These are phyloP conservation scores for Tokudaia tokunoshimensis DNA, from an alignment of 2,797 vertebrate species.

Conservation along the genomic window DNA sequence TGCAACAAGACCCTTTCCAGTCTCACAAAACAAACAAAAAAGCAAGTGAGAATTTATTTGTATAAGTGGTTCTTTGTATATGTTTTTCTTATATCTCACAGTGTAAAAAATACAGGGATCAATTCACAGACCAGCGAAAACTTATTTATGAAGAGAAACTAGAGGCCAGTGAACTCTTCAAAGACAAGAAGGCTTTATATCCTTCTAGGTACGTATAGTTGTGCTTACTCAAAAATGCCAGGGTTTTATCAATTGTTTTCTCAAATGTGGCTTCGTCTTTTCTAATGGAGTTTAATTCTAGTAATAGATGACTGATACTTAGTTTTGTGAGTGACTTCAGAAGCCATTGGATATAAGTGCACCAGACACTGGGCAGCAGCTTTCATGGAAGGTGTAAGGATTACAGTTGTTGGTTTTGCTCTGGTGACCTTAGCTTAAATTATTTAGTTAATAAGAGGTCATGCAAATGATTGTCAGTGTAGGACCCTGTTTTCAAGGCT, in stretches of 20 bases:
- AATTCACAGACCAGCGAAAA: slow-evolving; percentile 97
- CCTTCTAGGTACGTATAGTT: slow-evolving; percentile 93
- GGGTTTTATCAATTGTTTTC: not conserved
- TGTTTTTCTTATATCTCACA: slow-evolving; percentile 82
- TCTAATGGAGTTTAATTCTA: not conserved
- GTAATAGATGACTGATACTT: not conserved
- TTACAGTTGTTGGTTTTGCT: not conserved
- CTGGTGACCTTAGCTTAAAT: not conserved
- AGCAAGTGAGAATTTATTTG: slow-evolving; percentile 60
- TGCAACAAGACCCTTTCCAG: not conserved
- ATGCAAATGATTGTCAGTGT: not conserved
- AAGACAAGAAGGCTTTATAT: slow-evolving; percentile 98
- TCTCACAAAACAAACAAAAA: not conserved
- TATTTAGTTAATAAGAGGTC: not conserved
- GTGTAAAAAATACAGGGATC: slow-evolving; percentile 98
- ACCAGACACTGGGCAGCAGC: not conserved
- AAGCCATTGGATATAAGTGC: not conserved
- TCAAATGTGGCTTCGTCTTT: not conserved
- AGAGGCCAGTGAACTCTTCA: slow-evolving; percentile 98
- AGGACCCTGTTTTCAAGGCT: not conserved
- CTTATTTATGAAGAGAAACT: slow-evolving; percentile 97
- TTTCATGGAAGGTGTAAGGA: not conserved
- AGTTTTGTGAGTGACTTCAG: not conserved
- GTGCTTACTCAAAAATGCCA: not conserved
- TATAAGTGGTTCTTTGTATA: slow-evolving; percentile 3